Evolutionary conservation across 2,797 vertebrate species (phyloP), one percentile per base, ranked within the genome.

Genomic region (Delichon dasypus): DNA sequence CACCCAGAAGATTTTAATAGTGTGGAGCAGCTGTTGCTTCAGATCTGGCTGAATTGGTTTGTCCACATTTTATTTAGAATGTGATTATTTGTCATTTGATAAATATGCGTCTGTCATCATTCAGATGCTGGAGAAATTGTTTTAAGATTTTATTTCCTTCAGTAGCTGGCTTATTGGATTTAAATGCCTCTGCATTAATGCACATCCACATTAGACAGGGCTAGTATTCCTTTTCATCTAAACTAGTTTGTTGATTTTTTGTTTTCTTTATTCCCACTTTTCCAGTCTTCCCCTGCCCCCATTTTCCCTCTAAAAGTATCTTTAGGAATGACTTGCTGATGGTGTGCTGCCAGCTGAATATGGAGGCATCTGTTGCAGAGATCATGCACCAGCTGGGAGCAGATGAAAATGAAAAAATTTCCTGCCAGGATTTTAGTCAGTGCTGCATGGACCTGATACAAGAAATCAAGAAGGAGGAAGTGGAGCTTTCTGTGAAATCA

Each of bases 381-480:
- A 98, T 98, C 89, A 98, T 98, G 98, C 97, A 94, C 83, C 97
- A 98, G n/a, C 94, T 98, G 91, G 98, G 97, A 27, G 97, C 97
- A 25, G 97, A 97, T 57, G 98, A 98, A 95, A 97, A 95, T 34
- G 98, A 98, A 66, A 98, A 97, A 93, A 98, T 98, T 89, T 98
- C 98, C 86, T 98, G 98, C 82, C 98, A 98, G 89, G 98, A 98
- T 95, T 99, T 99, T 94, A 98, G 97, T 76, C 97, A 98, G 62
- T 98, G 98, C 77, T 97, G 88, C 87, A 98, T 98, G 98, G 98
- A 98, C 91, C 97, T 98, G 30, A 85, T 98, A 51, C 95, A 79
- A 86, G 98, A 98, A 97, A 99, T 99, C 95, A 97, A 97, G 75
- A 98, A 98, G 75, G 98, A 98, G 89, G 98, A 98, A 96, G 97